Evolutionary conservation across 2,888 invertebrate genomes (phyloP).

Genomic region (Hipparchia sbordonii): DNA sequence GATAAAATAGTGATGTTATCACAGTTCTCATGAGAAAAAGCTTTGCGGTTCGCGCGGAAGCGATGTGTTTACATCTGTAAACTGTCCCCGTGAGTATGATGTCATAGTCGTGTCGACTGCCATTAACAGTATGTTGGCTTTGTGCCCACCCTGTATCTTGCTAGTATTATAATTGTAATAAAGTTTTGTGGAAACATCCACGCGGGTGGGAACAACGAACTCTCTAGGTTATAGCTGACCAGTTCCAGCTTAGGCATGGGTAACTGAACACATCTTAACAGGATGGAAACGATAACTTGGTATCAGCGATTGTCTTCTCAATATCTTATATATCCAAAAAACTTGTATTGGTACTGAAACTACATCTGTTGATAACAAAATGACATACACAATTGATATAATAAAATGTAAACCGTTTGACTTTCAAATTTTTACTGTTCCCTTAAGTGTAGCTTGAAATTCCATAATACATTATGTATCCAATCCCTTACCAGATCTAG

Average conservation of each 20-base stretch:
- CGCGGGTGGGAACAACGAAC: slow-evolving; percentile 67
- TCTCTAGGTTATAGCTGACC: slow-evolving; percentile 66
- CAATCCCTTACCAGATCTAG: no score
- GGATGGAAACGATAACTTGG: no score
- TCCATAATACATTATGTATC: no score
- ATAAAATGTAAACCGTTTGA: no score
- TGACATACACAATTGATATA: no score
- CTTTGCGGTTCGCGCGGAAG: slow-evolving; percentile 58
- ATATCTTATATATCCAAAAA: no score
- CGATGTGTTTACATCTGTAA: slow-evolving; percentile 80
- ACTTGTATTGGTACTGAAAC: no score
- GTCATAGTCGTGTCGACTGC: slow-evolving; percentile 76
- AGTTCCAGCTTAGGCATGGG: slow-evolving; percentile 47
- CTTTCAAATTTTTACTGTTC: no score
- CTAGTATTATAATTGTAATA: slow-evolving; percentile 65
- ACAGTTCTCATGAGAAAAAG: slow-evolving; percentile 48
- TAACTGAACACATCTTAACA: no score
- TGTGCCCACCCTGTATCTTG: slow-evolving; percentile 81
- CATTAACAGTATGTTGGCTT: slow-evolving; percentile 80
- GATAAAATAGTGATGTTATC: slow-evolving; percentile 31
- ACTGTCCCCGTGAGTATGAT: slow-evolving; percentile 78
- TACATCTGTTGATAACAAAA: no score
- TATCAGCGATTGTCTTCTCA: no score
- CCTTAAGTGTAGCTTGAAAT: no score
- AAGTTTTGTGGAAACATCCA: slow-evolving; percentile 65